These are phyloP conservation scores for Xestia xanthographa DNA, from an alignment of 2,888 invertebrate genomes.

Conservation along the genomic window DNA sequence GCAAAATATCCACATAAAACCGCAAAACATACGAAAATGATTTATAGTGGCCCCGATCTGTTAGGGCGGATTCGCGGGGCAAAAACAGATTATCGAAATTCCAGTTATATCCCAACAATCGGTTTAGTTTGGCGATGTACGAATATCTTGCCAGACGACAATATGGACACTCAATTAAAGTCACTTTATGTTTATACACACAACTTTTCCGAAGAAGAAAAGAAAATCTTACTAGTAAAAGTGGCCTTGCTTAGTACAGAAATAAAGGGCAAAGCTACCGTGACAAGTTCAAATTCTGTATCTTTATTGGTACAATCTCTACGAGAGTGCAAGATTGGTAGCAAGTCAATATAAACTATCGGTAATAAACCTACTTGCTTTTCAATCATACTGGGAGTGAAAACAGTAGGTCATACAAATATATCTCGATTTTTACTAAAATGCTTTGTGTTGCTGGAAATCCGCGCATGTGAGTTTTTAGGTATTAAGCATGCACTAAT, in stretches of 20 bases:
- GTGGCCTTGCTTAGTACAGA: neutral
- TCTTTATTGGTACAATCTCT: neutral
- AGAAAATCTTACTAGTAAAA: neutral
- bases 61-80: conserved; percentile 81
- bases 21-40: conserved; percentile 87
- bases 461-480: too few relatives aligned
- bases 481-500: too few relatives aligned
- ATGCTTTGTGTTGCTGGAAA: too few relatives aligned
- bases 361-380: neutral
- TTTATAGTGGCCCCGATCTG: conserved; percentile 86
- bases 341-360: neutral
- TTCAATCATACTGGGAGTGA: neutral
- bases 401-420: neutral
- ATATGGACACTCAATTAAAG: conserved; percentile 26
- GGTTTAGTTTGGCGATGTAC: conserved; percentile 74
- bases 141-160: conserved; percentile 61
- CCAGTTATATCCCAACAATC: conserved; percentile 83
- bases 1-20: conserved; percentile 85
- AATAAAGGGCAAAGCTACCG: too few relatives aligned
- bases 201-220: neutral
- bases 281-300: neutral
- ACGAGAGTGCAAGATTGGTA: too few relatives aligned
- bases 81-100: conserved; percentile 88
- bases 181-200: neutral
- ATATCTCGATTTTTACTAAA: neutral